These are phyloP conservation scores for Lagopus leucura DNA, from an alignment of 2,113 vertebrate genomes.

Conservation along the genomic window DNA sequence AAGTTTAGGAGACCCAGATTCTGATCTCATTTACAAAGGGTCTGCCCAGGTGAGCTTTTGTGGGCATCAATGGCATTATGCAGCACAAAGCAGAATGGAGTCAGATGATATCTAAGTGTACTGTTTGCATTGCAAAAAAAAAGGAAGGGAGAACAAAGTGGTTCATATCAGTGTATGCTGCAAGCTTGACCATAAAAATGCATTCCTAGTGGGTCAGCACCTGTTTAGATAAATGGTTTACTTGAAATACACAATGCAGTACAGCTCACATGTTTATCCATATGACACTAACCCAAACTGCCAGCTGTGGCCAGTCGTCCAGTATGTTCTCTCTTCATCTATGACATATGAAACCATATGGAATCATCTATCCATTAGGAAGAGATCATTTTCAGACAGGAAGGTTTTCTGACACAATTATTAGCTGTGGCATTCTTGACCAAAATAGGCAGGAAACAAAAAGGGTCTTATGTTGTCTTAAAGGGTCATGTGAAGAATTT, in stretches of 20 bases:
- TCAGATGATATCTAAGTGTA: neutral
- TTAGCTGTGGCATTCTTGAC: constrained; percentile 39
- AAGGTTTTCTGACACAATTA: constrained; percentile 61
- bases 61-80: accelerated
- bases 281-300: constrained; percentile 64
- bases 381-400: constrained; percentile 69
- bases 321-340: constrained; percentile 60
- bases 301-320: constrained; percentile 69
- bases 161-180: neutral
- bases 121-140: neutral
- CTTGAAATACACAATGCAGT: constrained; percentile 43
- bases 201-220: constrained; percentile 60
- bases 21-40: constrained; percentile 7
- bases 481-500: constrained; percentile 36
- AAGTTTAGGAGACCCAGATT: neutral
- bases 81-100: neutral
- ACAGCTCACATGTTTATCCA: constrained; percentile 46
- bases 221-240: constrained; percentile 64
- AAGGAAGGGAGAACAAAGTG: neutral
- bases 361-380: constrained; percentile 71
- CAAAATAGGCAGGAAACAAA: constrained; percentile 29
- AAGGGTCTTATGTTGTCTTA: constrained; percentile 26
- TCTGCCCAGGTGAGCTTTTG: constrained; percentile 37
- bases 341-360: constrained; percentile 69
- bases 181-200: constrained; percentile 17